Evolutionary conservation across 1,140 invertebrate genomes (phyloP), one percentile per base, ranked within the genome.

Genomic region (Dreissena polymorpha): DNA sequence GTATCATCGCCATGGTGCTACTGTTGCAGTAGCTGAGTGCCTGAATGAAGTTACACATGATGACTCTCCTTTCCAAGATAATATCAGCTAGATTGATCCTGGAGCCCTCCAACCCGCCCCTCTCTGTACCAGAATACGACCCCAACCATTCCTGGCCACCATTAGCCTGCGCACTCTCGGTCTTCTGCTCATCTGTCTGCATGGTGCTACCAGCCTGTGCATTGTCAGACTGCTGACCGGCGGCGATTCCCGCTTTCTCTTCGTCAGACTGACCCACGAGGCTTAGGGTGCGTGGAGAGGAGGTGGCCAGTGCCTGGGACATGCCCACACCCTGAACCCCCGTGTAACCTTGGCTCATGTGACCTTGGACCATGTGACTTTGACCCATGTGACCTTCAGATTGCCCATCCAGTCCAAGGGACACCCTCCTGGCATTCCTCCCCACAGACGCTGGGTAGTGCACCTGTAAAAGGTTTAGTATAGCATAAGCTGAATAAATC

Each of bases 11-110:
- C 91, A 91, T 92, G 72, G 87, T 92, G 88, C 94, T 73, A 95
- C 96, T 64, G 96, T 93, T 69, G 95, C 95, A 89, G 94, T 95
- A 91, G 73, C 91, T 91, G 6, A 93, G 85, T 50, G 92, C 89
- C 39, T 91, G 88, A n/a, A 97, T 95, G 83, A 98, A 94, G 82
- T 96, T 95, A 89, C 96, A 95, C 95, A 98, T 97, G 2, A 96
- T 97, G 0, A 95, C 83, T 29, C 81, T 83, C 71, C 92, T 88
- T n/a, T 88, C 88, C 29, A 92, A 86, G 55, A 93, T 91, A 29
- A 92, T 88, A 68, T 93, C 91, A 16, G 91, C 84, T 18, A 93
- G 64, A 78, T 88, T 88, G 63, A 73, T 85, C 27, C 65, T 60
- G 49, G 85, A 25, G 12, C 67, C 78, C 73, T 63, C 83, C 27